A percentile compares a stretch with the other conserved stretches of the same genome.
These are phyloP conservation scores for Ophion slaviceki DNA, from an alignment of 2,888 invertebrate genomes.

Conservation along the genomic window DNA sequence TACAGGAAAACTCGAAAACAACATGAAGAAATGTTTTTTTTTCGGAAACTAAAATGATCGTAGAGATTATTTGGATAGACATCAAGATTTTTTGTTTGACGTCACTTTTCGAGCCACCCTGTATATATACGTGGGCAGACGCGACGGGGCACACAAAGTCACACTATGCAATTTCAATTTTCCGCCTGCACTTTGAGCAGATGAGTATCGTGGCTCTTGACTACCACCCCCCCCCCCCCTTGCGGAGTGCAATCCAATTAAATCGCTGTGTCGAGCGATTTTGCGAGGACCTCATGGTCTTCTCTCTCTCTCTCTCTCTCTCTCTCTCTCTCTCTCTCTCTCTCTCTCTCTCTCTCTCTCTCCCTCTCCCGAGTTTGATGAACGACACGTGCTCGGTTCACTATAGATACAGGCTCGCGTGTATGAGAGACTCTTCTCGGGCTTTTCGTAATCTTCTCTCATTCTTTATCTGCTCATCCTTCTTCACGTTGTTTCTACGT, in stretches of 20 bases:
- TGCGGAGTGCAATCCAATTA: conserved; percentile 71
- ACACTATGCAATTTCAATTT: conserved; percentile 74
- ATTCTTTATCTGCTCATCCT: conserved; percentile 38
- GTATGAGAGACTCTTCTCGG: conserved; percentile 42
- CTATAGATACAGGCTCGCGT: conserved; percentile 52
- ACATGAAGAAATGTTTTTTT: too few species aligned
- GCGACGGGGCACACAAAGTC: conserved; percentile 58
- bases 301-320: conserved; percentile 20
- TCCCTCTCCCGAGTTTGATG: too few species aligned
- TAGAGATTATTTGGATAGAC: not conserved
- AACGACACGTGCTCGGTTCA: conserved; percentile 65
- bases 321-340: conserved; percentile 31
- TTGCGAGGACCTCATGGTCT: conserved; percentile 60
- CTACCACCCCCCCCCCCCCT: conserved; percentile 3
- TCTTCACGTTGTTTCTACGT: conserved; percentile 51
- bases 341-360: conserved; percentile 32
- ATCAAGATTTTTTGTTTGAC: too few species aligned
- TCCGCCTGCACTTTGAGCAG: conserved; percentile 51
- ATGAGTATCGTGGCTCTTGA: conserved; percentile 40
- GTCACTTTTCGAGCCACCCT: not conserved
- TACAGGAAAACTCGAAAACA: too few species aligned
- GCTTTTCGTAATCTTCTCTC: conserved; percentile 41
- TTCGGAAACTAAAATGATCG: too few species aligned
- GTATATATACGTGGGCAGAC: not conserved
- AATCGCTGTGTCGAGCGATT: conserved; percentile 71